phyloP scores from a whole-genome alignment of 2,888 invertebrate genomes.

The Flabesymbios commensalis region DNA sequence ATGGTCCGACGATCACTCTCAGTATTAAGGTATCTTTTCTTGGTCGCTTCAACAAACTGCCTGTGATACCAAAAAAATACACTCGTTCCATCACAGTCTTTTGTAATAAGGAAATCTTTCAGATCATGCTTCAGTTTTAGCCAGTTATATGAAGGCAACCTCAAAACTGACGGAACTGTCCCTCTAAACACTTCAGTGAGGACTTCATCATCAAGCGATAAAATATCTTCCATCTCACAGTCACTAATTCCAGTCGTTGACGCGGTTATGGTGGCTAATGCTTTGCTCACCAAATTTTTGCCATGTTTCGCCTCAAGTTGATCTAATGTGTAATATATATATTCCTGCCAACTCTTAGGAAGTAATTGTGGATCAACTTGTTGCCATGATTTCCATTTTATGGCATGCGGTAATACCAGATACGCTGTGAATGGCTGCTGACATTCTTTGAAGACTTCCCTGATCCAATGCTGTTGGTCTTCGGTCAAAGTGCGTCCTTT shows the following conservation, averaged over 20 bases:
- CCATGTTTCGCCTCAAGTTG: constrained; percentile 49
- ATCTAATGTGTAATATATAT: constrained; percentile 43
- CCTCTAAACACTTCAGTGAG: constrained; percentile 41
- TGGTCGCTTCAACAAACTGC: constrained; percentile 39
- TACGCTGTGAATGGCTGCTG: constrained; percentile 47
- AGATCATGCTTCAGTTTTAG: constrained; percentile 47
- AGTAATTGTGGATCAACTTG: constrained; percentile 21
- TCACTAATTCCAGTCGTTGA: constrained; percentile 56
- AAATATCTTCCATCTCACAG: constrained; percentile 59
- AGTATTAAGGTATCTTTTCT: constrained; percentile 43
- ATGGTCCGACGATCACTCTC: constrained; percentile 34
- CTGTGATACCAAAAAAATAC: constrained; percentile 48
- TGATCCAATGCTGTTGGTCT: constrained; percentile 40
- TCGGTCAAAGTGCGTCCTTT: constrained; percentile 40
- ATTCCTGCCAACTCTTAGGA: constrained; percentile 37
- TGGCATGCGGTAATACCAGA: constrained; percentile 30
- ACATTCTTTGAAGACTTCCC: constrained; percentile 38
- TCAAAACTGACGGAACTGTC: constrained; percentile 40
- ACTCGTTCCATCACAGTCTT: constrained; percentile 47
- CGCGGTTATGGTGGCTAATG: constrained; percentile 50
- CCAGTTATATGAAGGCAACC: constrained; percentile 51
- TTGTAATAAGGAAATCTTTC: constrained; percentile 41
- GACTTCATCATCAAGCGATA: constrained; percentile 56
- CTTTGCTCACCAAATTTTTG: constrained; percentile 39
- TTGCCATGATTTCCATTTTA: constrained; percentile 6